Conservation (phyloP, 35 echinoderm and acorn worm species). For the Stichopus chloronotus region DNA sequence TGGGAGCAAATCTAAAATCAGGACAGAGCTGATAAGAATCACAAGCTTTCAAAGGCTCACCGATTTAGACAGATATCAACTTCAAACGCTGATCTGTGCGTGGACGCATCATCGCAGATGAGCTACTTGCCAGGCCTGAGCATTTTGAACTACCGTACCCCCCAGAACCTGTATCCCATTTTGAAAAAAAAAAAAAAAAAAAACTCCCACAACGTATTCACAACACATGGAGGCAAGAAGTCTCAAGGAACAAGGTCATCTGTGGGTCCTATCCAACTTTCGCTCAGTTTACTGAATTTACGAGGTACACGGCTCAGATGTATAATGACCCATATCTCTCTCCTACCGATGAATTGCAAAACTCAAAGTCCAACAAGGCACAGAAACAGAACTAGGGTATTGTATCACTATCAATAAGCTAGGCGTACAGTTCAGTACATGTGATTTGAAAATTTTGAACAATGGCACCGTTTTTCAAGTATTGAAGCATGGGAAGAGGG, state of each 20-base stretch:
- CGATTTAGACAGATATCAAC: not conserved
- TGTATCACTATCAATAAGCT: too few relatives aligned
- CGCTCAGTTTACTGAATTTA: conserved; percentile 25
- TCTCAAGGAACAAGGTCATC: too few relatives aligned
- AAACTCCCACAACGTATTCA: too few relatives aligned
- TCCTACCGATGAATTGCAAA: conserved; percentile 9
- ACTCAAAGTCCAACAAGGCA: too few relatives aligned
- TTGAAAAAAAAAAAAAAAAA: conserved; percentile 50
- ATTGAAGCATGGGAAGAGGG: too few relatives aligned
- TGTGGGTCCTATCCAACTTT: too few relatives aligned
- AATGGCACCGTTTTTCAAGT: too few relatives aligned
- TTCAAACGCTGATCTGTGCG: conserved; percentile 46
- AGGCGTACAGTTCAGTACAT: too few relatives aligned
- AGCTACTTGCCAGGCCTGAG: conserved; percentile 32
- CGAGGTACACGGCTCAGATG: not conserved
- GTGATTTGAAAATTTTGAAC: too few relatives aligned
- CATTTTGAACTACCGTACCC: conserved; percentile 56
- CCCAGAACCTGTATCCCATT: conserved; percentile 45
- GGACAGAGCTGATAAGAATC: conserved; percentile 30
- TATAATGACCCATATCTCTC: conserved; percentile 43
- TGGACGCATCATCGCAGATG: conserved; percentile 48
- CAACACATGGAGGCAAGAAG: too few relatives aligned
- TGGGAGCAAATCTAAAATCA: conserved; percentile 45
- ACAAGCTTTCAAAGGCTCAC: conserved; percentile 5
- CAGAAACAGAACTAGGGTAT: too few relatives aligned